phyloP scores from a whole-genome alignment of 2,113 vertebrate species.

The Tor tambroides region DNA sequence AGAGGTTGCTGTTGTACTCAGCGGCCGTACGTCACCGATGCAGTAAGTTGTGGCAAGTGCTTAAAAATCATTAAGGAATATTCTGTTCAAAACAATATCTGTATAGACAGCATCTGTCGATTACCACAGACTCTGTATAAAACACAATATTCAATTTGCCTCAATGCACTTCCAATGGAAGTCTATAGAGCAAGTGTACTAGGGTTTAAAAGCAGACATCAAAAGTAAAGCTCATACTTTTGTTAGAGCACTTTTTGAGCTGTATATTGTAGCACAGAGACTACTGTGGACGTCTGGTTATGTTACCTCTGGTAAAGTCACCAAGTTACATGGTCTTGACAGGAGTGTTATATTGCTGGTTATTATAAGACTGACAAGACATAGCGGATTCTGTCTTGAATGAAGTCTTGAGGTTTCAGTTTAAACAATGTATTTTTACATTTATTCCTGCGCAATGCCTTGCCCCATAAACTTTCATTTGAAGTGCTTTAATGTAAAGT shows the following conservation, averaged over 20 bases:
- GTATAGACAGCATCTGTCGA: too few species aligned
- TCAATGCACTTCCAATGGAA: neutral
- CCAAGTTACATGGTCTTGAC: neutral
- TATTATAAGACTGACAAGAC: neutral
- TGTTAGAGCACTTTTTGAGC: neutral
- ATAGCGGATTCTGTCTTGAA: neutral
- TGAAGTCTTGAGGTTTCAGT: neutral
- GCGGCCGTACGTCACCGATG: slow-evolving; percentile 78
- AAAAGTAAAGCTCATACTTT: neutral
- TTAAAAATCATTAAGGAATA: slow-evolving; percentile 4
- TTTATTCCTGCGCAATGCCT: neutral
- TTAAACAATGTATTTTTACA: neutral
- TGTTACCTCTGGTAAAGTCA: neutral
- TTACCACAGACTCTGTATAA: neutral
- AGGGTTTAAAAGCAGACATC: neutral
- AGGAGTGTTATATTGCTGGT: neutral
- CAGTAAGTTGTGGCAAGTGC: slow-evolving; percentile 67
- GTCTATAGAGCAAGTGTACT: neutral
- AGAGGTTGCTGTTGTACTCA: too few species aligned
- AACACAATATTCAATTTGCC: neutral
- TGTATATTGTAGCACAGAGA: neutral
- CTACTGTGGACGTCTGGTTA: neutral
- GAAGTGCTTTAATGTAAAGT: neutral
- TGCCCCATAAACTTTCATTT: neutral
- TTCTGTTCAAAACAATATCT: neutral